Base-by-base conservation (phyloP, 1,140 invertebrate genomes). In the Drosophila sproati region DNA sequence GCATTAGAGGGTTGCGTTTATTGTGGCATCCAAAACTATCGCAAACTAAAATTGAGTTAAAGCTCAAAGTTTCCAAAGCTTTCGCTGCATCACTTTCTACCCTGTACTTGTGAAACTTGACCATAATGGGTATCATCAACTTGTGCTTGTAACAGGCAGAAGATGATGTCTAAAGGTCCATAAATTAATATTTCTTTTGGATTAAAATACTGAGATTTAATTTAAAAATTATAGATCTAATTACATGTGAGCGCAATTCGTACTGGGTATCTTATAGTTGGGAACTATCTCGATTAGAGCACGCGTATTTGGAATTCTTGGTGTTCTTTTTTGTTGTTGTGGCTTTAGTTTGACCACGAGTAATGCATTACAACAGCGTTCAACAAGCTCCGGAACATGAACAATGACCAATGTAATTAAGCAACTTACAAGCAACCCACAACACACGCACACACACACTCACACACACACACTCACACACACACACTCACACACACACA, bases 21-120 rank as follows among this genome's bases (percentile, higher is more conserved):
- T 28, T 69, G 56, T 54, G 50, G 80, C 73, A 72, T 54, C 64
- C 72, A 68, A 71, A 85, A 85, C 81, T 85, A 81, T 86, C 54
- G 54, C 78, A 85, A 20, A 86, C 82, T 86, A 62, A 87, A 86
- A 86, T 86, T 86, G 75, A 86, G 76, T 85, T 85, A 85, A 85
- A 85, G 78, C 82, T 63, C 52, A 85, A 85, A 85, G 80, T 83
- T 85, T 85, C 43, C 54, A 64, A 50, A 39, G 50, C 34, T 54
- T 59, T n/a, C 35, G 37, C 57, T 51, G n/a, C 34, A 34, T 3
- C 31, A 41, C 39, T 41, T 41, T n/a, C 10, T 41, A 41, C 39
- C 39, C 39, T 41, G 39, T 41, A 41, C 39, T 3, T n/a, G 8
- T 43, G 10, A 20, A 20, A 20, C 20, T 20, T 20, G 20, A 2